Conservation (phyloP, 2,113 vertebrate genomes). For the Micromys minutus region DNA sequence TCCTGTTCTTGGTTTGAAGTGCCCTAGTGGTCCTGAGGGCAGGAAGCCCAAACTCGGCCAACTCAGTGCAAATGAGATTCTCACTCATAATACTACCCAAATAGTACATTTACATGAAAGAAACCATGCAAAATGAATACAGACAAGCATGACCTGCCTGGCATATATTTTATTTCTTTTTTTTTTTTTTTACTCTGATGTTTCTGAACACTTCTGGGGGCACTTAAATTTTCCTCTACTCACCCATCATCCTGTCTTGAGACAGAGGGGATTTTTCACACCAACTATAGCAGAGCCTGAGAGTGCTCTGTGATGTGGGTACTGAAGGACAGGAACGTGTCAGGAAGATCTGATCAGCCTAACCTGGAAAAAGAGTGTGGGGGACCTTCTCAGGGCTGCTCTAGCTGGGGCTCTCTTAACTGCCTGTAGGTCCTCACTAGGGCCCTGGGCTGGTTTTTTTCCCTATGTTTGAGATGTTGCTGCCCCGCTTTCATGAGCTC, state of each 20-base stretch:
- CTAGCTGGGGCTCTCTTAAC: not conserved
- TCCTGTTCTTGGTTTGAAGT: not conserved
- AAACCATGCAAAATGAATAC: conserved; percentile 42
- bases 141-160: not conserved
- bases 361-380: not conserved
- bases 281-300: conserved; percentile 35
- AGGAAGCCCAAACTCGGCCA: not conserved
- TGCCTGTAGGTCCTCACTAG: not conserved
- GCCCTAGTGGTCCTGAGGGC: not conserved
- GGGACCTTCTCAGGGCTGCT: not conserved
- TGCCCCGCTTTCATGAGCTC: too few relatives aligned
- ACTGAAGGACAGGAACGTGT: not conserved
- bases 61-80: not conserved
- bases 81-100: conserved; percentile 33
- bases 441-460: not conserved
- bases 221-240: conserved; percentile 39
- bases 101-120: conserved; percentile 44
- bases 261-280: not conserved
- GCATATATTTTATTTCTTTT: not conserved
- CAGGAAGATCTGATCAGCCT: not conserved
- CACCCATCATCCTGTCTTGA: conserved; percentile 19
- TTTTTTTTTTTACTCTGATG: not conserved
- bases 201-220: conserved; percentile 17
- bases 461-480: too few relatives aligned
- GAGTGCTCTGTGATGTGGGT: not conserved